Conservation (phyloP, 2,113 vertebrate genomes). For the Hepsetus odoe region DNA sequence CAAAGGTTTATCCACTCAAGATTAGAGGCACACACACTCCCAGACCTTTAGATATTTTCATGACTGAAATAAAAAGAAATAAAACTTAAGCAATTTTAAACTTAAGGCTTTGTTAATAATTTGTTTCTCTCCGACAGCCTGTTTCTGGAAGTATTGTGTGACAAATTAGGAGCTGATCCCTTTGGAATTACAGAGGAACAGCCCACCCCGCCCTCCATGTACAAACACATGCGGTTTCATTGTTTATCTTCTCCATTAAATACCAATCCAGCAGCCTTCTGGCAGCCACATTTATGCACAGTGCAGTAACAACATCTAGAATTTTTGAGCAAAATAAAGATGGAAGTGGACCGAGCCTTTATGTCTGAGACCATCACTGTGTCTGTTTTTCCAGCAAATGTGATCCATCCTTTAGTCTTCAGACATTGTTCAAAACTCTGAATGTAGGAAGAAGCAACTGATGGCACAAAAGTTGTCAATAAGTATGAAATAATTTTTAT, state of each 20-base stretch:
- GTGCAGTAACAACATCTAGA: slow-evolving; percentile 30
- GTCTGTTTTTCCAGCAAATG: neutral
- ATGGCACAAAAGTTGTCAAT: neutral
- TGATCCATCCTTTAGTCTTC: neutral
- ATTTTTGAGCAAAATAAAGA: slow-evolving; percentile 66
- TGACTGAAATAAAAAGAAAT: neutral
- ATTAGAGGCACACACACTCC: neutral
- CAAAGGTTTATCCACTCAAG: neutral
- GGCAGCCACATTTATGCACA: slow-evolving; percentile 50
- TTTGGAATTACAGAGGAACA: slow-evolving; percentile 5
- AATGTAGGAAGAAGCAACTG: neutral
- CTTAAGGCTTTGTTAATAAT: neutral
- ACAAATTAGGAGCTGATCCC: slow-evolving; percentile 69
- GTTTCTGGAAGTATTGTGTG: slow-evolving; percentile 87
- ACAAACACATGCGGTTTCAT: slow-evolving; percentile 25
- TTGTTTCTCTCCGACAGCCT: slow-evolving; percentile 66
- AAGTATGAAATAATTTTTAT: slow-evolving; percentile 39
- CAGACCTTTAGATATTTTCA: neutral
- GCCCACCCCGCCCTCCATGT: neutral
- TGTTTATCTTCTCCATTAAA: slow-evolving; percentile 31
- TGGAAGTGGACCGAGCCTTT: slow-evolving; percentile 2
- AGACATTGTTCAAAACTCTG: neutral
- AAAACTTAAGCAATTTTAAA: neutral
- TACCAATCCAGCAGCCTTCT: slow-evolving; percentile 25
- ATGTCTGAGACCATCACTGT: slow-evolving; percentile 22